phyloP scores from a whole-genome alignment of 2,797 vertebrate species.

The Uromys caudimaculatus region DNA sequence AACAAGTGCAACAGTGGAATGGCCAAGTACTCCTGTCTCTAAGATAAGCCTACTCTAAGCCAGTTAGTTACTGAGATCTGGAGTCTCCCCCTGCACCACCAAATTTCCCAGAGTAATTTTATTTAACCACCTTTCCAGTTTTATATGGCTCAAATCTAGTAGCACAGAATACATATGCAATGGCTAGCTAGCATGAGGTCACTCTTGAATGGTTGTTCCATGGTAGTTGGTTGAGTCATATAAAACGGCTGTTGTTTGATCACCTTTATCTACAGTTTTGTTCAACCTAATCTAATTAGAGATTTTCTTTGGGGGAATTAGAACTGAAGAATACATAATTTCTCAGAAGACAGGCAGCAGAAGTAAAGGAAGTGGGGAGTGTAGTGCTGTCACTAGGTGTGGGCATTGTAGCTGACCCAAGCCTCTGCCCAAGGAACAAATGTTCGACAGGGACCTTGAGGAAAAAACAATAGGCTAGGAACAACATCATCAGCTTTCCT shows the following conservation, averaged over 20 bases:
- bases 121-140: slow-evolving; percentile 9
- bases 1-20: slow-evolving; percentile 13
- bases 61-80: neutral
- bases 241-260: slow-evolving; percentile 42
- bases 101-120: neutral
- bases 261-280: neutral
- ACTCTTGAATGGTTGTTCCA: neutral
- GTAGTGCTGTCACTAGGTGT: neutral
- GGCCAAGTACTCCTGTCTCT: slow-evolving; percentile 29
- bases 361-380: neutral
- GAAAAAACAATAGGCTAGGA: slow-evolving; percentile 75
- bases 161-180: neutral
- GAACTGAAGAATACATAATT: neutral
- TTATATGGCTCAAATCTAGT: neutral
- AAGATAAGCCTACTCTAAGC: slow-evolving; percentile 21
- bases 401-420: neutral
- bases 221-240: slow-evolving; percentile 5
- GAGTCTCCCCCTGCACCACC: neutral
- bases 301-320: slow-evolving; percentile 39
- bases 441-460: slow-evolving; percentile 49
- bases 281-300: slow-evolving; percentile 25
- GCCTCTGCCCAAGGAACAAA: neutral
- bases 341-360: neutral
- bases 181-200: neutral
- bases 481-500: slow-evolving; percentile 82